phyloP scores from a whole-genome alignment of 1,140 invertebrate species.

The Theocolax elegans region DNA sequence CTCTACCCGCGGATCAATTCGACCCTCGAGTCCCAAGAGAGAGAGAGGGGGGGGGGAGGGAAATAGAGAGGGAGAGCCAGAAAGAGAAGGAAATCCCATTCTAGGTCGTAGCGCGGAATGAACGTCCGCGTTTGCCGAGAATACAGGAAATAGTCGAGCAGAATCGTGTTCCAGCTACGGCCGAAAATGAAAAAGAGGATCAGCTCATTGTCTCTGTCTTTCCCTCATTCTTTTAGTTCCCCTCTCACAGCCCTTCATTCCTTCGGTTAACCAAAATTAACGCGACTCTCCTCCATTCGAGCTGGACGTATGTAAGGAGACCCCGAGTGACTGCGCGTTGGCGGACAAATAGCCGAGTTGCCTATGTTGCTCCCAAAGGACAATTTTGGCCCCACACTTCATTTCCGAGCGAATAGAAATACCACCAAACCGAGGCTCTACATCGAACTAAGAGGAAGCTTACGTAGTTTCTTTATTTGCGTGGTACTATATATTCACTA shows the following conservation, averaged over 20 bases:
- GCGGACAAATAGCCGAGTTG: neutral
- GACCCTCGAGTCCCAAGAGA: neutral
- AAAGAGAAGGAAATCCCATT: neutral
- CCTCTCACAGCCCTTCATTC: neutral
- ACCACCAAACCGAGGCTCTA: no score
- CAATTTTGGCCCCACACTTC: neutral
- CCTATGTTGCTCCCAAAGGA: neutral
- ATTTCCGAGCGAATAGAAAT: neutral
- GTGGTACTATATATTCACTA: no score
- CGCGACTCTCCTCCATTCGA: neutral
- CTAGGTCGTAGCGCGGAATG: neutral
- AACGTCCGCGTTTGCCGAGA: neutral
- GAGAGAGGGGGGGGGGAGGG: neutral
- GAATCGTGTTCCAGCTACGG: neutral
- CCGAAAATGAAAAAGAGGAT: constrained; percentile 18
- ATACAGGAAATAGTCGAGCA: neutral
- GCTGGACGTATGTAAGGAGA: neutral
- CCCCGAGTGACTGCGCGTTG: neutral
- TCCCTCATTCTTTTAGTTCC: neutral
- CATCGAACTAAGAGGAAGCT: no score
- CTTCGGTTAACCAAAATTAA: constrained; percentile 10
- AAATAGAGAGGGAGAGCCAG: neutral
- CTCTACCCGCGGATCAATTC: constrained; percentile 22
- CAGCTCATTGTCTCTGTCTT: neutral
- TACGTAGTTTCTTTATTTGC: no score